A percentile compares a stretch with the other conserved stretches of the same genome.
Evolutionary conservation across 1,140 invertebrate genomes (phyloP).

Genomic region (Bombus sibiricus): DNA sequence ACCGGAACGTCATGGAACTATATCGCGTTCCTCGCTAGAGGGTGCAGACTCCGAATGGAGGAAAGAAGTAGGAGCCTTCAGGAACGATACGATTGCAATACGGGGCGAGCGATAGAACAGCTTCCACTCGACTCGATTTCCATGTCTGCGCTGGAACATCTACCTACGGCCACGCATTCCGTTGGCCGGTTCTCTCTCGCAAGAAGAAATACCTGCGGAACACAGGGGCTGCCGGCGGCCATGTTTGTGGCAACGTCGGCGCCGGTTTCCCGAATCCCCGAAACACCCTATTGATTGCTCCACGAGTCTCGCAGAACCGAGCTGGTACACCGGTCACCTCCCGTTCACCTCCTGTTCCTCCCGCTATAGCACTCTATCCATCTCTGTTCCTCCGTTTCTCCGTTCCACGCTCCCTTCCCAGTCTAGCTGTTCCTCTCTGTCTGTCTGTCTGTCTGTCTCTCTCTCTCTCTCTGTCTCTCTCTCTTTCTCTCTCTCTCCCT

Average conservation of each 20-base stretch:
- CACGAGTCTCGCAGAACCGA: conserved; percentile 77
- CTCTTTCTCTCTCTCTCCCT: conserved; percentile 46
- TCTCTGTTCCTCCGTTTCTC: conserved; percentile 41
- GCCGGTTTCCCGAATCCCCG: conserved; percentile 84
- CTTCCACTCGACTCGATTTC: conserved; percentile 7
- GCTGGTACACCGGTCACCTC: conserved; percentile 76
- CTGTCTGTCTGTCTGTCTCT: conserved; percentile 40
- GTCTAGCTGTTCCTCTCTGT: conserved; percentile 20
- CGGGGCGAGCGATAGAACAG: background rate
- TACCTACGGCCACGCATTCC: background rate
- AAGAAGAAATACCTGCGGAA: conserved; percentile 22
- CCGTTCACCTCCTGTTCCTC: conserved; percentile 70
- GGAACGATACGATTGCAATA: background rate
- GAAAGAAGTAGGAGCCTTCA: background rate
- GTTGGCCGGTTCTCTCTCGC: background rate
- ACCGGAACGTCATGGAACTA: background rate
- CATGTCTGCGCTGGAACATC: background rate
- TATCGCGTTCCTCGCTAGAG: background rate
- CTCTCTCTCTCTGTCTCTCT: conserved; percentile 42
- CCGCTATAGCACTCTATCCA: conserved; percentile 53
- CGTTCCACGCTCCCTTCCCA: conserved; percentile 40
- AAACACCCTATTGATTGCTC: conserved; percentile 86
- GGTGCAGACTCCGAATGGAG: background rate
- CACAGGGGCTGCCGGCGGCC: conserved; percentile 66
- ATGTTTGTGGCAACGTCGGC: conserved; percentile 79